Percentiles rank a stretch among this genome's conserved stretches.
phyloP scores from a whole-genome alignment of 2,888 invertebrate genomes.

The Rhorus exstirpatorius region DNA sequence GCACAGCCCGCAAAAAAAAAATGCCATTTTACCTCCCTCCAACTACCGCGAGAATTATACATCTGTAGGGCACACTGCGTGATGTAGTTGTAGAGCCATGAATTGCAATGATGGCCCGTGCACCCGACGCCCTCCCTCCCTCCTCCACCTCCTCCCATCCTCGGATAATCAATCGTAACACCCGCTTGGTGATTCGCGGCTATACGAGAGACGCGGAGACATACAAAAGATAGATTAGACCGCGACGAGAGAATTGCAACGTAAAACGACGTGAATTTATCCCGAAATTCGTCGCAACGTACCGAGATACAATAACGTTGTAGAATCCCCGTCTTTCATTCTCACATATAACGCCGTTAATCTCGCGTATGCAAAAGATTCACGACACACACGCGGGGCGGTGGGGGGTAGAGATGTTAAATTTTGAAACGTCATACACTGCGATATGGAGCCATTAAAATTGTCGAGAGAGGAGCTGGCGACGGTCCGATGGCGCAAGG shows the following conservation, averaged over 20 bases:
- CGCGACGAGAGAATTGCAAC: constrained; percentile 69
- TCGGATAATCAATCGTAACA: constrained; percentile 86
- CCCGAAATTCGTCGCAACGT: constrained; percentile 37
- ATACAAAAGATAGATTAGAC: constrained; percentile 68
- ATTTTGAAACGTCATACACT: constrained; percentile 67
- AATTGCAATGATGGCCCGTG: constrained; percentile 85
- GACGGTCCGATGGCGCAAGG: constrained; percentile 56
- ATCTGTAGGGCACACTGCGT: constrained; percentile 82
- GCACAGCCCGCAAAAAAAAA: constrained; percentile 83
- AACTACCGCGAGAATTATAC: constrained; percentile 83
- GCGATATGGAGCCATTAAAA: constrained; percentile 74
- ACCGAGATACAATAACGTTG: background rate
- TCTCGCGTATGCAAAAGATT: constrained; percentile 27
- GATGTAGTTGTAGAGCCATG: constrained; percentile 83
- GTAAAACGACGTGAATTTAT: too few species aligned
- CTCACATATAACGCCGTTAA: background rate
- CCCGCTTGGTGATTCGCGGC: constrained; percentile 82
- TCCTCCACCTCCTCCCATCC: constrained; percentile 79
- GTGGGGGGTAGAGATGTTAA: constrained; percentile 53
- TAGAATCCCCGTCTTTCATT: too few species aligned
- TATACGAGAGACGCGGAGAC: constrained; percentile 67
- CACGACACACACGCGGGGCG: constrained; percentile 60
- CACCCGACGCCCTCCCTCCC: constrained; percentile 79
- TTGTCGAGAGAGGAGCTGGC: constrained; percentile 72
- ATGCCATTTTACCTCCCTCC: constrained; percentile 82